phyloP scores from a whole-genome alignment of 2,888 invertebrate species.

The Tachina fera region DNA sequence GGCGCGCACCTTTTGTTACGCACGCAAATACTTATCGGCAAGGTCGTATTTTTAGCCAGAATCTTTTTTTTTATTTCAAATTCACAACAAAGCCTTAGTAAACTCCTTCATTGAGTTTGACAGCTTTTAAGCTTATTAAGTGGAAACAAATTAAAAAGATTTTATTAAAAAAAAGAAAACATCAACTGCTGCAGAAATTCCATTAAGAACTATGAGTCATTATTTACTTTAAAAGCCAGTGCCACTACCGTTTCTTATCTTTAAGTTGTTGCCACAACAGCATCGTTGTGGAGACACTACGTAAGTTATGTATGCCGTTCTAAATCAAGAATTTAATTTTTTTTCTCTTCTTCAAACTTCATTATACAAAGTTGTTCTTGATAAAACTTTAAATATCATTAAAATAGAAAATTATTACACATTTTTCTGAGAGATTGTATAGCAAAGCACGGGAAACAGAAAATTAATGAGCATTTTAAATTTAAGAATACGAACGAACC shows the following conservation, averaged over 20 bases:
- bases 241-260: constrained; percentile 63
- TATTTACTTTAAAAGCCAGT: constrained; percentile 47
- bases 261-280: constrained; percentile 17
- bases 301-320: constrained; percentile 13
- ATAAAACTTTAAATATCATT: constrained; percentile 38
- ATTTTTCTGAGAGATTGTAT: constrained; percentile 2
- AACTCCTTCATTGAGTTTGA: constrained; percentile 35
- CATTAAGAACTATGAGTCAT: constrained; percentile 56
- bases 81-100: constrained; percentile 26
- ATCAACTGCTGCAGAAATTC: constrained; percentile 1
- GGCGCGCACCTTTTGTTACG: neutral
- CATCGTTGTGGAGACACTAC: constrained; percentile 15
- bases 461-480: constrained; percentile 27
- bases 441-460: neutral
- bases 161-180: neutral
- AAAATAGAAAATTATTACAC: constrained; percentile 53
- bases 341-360: neutral
- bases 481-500: neutral
- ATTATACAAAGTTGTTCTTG: constrained; percentile 27
- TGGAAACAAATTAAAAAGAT: constrained; percentile 20
- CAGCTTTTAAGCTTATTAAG: constrained; percentile 44
- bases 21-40: constrained; percentile 21
- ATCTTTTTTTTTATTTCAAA: constrained; percentile 2
- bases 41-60: constrained; percentile 24
- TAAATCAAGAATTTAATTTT: constrained; percentile 29